Base-by-base conservation (phyloP, 2,797 vertebrate species). In the Cyprinodon diabolis region DNA sequence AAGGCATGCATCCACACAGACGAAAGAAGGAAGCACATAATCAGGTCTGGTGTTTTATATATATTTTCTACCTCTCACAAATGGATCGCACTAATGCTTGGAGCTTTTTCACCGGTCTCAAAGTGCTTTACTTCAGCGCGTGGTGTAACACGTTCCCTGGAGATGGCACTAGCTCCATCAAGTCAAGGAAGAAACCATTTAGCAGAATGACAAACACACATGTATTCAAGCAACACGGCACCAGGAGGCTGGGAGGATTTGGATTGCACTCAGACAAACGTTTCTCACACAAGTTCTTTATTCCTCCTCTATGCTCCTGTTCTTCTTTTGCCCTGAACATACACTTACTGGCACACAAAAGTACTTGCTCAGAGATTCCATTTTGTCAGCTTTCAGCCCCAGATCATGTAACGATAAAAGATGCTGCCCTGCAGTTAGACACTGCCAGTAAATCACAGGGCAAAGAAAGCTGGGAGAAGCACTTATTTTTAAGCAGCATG, bases 351-450 rank as follows among this genome's bases (percentile, higher is more conserved):
- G 85, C 81, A 90, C 77, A 86, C 85, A 87, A 87, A 91, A 82
- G 80, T 90, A 92, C 90, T 84, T 63, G 81, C 81, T 76, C 77
- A 85, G 76, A 88, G 91, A 92, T 94, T 92, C 89, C 93, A 92
- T 95, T 93, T 94, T 94, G 93, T 94, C 94, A 94, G 94, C 92
- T 94, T 93, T 94, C 91, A 94, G 92, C 92, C 88, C 84, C 90
- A 92, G 93, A 92, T 93, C 91, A 94, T 93, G 92, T 93, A 92
- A 93, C 90, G 89, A 92, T 93, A 94, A 93, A 93, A 93, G 93
- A 94, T 94, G 90, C 89, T 91, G 93, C 91, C 92, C 93, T 85
- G 89, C 90, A 93, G 93, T 93, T 92, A 93, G 91, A 87, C 88
- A 93, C 90, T 92, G 92, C 91, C 92, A 91, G 90, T 94, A 93